A percentile compares a stretch with the other conserved stretches of the same genome.
These are phyloP conservation scores for Onychostoma macrolepis DNA, from an alignment of 2,113 vertebrate species.

Conservation along the genomic window DNA sequence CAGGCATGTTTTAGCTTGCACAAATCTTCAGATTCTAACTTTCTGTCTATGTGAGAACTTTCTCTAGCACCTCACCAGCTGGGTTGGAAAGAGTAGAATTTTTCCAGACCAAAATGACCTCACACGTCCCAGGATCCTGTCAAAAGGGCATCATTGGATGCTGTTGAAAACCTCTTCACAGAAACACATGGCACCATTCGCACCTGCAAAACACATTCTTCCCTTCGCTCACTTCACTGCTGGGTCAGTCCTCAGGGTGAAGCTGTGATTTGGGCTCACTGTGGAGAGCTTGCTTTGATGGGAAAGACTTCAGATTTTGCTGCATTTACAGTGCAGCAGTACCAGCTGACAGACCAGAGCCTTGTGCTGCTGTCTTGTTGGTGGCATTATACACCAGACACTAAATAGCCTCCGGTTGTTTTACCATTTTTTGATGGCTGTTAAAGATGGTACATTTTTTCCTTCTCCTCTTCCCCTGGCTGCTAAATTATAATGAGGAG, in stretches of 20 bases:
- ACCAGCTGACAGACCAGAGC: background rate
- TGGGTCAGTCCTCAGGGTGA: conserved; percentile 28
- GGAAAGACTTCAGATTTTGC: background rate
- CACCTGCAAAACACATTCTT: background rate
- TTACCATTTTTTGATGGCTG: background rate
- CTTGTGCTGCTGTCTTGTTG: background rate
- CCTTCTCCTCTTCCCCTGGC: background rate
- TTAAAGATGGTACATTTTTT: background rate
- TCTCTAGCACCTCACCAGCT: background rate
- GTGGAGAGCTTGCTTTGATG: conserved; percentile 28
- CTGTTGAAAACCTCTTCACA: conserved; percentile 10
- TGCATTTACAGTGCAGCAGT: background rate
- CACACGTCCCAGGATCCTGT: background rate
- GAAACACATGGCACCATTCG: conserved; percentile 23
- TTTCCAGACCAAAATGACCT: background rate
- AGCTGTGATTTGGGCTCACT: conserved; percentile 2
- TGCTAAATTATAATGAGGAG: background rate
- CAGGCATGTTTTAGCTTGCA: background rate
- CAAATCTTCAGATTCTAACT: background rate
- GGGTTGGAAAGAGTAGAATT: background rate
- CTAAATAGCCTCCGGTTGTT: background rate
- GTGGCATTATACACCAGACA: background rate
- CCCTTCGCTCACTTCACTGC: background rate
- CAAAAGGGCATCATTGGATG: conserved; percentile 1
- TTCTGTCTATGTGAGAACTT: background rate